These are phyloP conservation scores for Lamprologus lemairii DNA, from an alignment of 2,113 vertebrate species.

Conservation along the genomic window DNA sequence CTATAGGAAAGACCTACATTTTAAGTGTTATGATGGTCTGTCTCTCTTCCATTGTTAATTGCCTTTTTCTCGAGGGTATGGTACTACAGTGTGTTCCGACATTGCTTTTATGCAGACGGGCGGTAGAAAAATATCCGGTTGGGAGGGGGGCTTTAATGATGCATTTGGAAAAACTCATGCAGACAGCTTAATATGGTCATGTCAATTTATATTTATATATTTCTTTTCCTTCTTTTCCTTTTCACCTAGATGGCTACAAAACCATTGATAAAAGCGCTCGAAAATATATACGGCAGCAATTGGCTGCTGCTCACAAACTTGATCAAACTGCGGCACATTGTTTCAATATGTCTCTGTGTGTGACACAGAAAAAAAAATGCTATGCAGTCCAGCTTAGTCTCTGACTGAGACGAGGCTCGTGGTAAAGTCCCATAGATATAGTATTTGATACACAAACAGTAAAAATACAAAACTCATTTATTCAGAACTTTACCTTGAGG, in stretches of 20 bases:
- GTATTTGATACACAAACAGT: neutral
- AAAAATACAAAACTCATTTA: neutral
- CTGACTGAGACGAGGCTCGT: neutral
- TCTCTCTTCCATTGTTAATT: neutral
- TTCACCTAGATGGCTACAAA: neutral
- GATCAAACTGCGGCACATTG: neutral
- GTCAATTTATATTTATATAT: neutral
- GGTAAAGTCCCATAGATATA: neutral
- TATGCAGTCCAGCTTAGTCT: neutral
- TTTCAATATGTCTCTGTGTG: neutral
- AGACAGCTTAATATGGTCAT: neutral
- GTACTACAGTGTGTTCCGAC: neutral
- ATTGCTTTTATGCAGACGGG: neutral
- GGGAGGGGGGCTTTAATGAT: neutral
- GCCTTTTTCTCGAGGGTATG: neutral
- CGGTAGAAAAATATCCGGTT: neutral
- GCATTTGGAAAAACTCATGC: neutral
- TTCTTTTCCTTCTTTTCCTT: neutral
- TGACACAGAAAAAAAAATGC: neutral
- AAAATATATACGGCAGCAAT: neutral
- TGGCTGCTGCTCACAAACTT: neutral
- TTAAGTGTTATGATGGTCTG: neutral
- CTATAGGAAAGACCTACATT: neutral
- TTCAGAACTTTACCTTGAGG: constrained; percentile 75
- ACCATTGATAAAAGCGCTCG: neutral